Conservation (phyloP, 2,113 vertebrate genomes). For the Pseudonaja textilis region DNA sequence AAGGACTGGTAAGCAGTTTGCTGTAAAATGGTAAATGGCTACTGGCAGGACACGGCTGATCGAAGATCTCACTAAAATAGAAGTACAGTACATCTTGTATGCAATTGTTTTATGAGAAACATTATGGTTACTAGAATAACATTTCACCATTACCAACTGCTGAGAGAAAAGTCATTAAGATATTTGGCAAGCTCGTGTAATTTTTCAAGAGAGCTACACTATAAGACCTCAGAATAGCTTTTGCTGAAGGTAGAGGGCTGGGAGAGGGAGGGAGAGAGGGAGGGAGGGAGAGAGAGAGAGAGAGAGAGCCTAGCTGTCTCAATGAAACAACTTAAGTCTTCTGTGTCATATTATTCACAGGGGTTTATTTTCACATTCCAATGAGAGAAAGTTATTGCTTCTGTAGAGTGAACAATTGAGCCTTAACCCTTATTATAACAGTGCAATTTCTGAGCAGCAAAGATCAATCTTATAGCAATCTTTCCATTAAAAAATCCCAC, state of each 20-base stretch:
- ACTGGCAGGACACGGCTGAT: constrained; percentile 67
- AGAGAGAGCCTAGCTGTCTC: constrained; percentile 59
- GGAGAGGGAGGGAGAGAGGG: no score
- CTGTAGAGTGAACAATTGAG: constrained; percentile 53
- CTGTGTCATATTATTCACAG: constrained; percentile 63
- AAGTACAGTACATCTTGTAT: constrained; percentile 79
- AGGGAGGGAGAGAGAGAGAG: background rate
- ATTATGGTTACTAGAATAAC: constrained; percentile 85
- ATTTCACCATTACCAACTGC: constrained; percentile 84
- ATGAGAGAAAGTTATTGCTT: constrained; percentile 60
- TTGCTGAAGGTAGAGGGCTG: constrained; percentile 30
- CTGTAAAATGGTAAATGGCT: constrained; percentile 76
- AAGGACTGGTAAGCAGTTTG: constrained; percentile 75
- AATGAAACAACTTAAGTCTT: constrained; percentile 60
- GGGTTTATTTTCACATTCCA: constrained; percentile 68
- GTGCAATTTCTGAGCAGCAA: constrained; percentile 50
- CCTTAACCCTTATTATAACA: constrained; percentile 62
- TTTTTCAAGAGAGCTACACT: constrained; percentile 77
- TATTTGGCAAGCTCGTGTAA: constrained; percentile 77
- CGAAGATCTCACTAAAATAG: constrained; percentile 78
- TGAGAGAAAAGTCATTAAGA: constrained; percentile 84
- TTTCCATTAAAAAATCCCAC: constrained; percentile 57
- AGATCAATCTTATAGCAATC: constrained; percentile 44
- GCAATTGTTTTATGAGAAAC: constrained; percentile 82
- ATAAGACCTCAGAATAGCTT: constrained; percentile 70